Conservation (phyloP, 2,113 vertebrate species). For the Petrocephalus microphthalmus region DNA sequence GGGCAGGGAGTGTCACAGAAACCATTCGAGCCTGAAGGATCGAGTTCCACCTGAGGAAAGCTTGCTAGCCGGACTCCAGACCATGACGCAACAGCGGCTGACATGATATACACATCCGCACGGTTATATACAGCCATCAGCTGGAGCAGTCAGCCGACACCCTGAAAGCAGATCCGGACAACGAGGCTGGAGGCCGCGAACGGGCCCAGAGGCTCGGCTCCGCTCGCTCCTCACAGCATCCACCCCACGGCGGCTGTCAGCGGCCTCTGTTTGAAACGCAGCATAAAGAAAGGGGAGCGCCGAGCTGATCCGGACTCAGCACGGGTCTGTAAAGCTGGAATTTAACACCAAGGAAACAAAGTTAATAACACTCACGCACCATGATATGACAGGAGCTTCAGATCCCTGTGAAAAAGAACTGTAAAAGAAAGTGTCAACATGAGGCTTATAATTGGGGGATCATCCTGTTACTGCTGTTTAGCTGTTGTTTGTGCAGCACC, state of each 20-base stretch:
- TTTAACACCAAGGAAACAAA: neutral
- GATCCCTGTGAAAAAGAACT: slow-evolving; percentile 6
- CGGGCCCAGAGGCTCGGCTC: slow-evolving; percentile 17
- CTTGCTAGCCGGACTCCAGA: neutral
- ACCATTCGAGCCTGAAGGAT: slow-evolving; percentile 23
- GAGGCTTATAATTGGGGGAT: neutral
- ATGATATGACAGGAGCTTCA: neutral
- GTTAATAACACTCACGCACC: neutral
- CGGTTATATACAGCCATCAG: neutral
- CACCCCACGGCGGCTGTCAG: slow-evolving; percentile 12
- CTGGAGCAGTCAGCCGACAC: slow-evolving; percentile 27
- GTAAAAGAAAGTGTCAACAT: neutral
- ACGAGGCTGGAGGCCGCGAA: slow-evolving; percentile 22
- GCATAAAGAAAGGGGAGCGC: neutral
- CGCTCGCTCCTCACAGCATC: slow-evolving; percentile 8
- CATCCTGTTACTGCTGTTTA: slow-evolving; percentile 16
- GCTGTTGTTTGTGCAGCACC: neutral
- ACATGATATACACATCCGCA: neutral
- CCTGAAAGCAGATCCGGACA: slow-evolving; percentile 27
- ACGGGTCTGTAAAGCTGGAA: neutral
- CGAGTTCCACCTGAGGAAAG: neutral
- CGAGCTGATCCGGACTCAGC: neutral
- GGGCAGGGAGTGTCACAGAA: slow-evolving; percentile 27
- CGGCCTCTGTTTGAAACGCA: neutral
- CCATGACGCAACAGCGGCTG: neutral